Base-by-base conservation (phyloP, 2,888 invertebrate genomes). In the Cephus rjabovi region DNA sequence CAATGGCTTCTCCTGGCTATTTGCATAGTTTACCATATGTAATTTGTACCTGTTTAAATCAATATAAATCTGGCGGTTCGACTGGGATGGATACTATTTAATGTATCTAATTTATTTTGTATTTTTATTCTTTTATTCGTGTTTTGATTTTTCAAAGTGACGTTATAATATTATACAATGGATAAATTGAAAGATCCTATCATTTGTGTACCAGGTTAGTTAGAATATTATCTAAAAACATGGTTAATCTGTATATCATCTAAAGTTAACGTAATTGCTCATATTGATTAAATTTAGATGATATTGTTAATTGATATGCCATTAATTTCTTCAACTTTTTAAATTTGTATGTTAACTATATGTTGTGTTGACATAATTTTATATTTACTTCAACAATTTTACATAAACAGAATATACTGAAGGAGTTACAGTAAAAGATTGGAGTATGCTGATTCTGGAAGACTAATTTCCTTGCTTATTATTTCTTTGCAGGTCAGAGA, bases 401-500 rank as follows among this genome's bases (percentile, higher is more conserved):
- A 56, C 40, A 35, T 37, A 23, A 56, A 23, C 2, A 23, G 23
- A 56, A 23, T 23, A 23, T 9, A 9, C 23, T 23, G 23, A 23
- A 9, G 9, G 2, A 56, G 23, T 56, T 23, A 1, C 56, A 9
- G 1, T 56, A 6, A 56, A 9, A 23, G 0, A 23, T 56, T 56
- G 6, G 23, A 56, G 23, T 56, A 56, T 23, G 15, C 23, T 56
- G 9, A 56, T 23, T 56, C 4, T 23, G 23, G 23, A 23, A 56
- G 9, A 23, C 23, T 23, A 56, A 56, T 56, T 23, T 23, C 1
- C 9, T 23, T 6, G 6, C 9, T 23, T 23, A 56, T 56, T 56
- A 56, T 77, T 79, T 93, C 83, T 86, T 93, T 74, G 94, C 94
- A 81, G 97, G 97, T 0, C 96, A 97, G 92, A 92, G 97, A 76